Conservation (phyloP, 2,888 invertebrate genomes). For the Orgyia antiqua region DNA sequence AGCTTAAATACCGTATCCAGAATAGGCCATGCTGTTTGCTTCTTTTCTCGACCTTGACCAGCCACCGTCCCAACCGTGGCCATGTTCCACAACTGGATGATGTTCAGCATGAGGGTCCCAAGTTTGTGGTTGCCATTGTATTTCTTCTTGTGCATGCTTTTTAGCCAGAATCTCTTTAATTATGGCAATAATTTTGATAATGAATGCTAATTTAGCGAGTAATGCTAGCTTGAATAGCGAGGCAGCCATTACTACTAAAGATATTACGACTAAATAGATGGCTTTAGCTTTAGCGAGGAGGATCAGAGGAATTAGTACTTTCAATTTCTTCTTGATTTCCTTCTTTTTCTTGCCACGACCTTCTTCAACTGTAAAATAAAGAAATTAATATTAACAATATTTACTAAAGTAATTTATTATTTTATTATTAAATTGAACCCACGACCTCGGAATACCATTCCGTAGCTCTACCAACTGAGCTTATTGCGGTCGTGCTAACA, state of each 20-base stretch:
- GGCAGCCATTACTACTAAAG: slow-evolving; percentile 82
- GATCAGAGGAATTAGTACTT: slow-evolving; percentile 69
- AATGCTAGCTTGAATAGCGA: slow-evolving; percentile 85
- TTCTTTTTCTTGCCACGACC: slow-evolving; percentile 87
- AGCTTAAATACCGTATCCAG: slow-evolving; percentile 50
- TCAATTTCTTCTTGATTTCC: slow-evolving; percentile 73
- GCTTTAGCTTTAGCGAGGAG: slow-evolving; percentile 83
- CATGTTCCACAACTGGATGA: slow-evolving; percentile 44
- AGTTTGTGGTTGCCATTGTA: slow-evolving; percentile 37
- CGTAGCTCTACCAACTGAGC: too few species aligned
- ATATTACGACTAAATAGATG: slow-evolving; percentile 80
- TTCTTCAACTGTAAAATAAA: slow-evolving; percentile 48
- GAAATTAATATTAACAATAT: neutral
- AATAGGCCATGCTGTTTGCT: slow-evolving; percentile 59
- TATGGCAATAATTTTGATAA: slow-evolving; percentile 55
- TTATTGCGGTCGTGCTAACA: too few species aligned
- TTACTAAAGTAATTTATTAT: neutral
- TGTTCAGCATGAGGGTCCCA: slow-evolving; percentile 44
- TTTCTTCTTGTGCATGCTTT: slow-evolving; percentile 50
- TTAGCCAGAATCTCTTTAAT: slow-evolving; percentile 63
- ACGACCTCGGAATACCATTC: too few species aligned
- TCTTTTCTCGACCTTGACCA: slow-evolving; percentile 65
- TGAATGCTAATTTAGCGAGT: slow-evolving; percentile 86
- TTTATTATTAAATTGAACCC: too few species aligned
- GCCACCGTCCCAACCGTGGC: slow-evolving; percentile 55